Evolutionary conservation across 1,140 invertebrate genomes (phyloP), one percentile per base, ranked within the genome.

Genomic region (Megathymus violae): DNA sequence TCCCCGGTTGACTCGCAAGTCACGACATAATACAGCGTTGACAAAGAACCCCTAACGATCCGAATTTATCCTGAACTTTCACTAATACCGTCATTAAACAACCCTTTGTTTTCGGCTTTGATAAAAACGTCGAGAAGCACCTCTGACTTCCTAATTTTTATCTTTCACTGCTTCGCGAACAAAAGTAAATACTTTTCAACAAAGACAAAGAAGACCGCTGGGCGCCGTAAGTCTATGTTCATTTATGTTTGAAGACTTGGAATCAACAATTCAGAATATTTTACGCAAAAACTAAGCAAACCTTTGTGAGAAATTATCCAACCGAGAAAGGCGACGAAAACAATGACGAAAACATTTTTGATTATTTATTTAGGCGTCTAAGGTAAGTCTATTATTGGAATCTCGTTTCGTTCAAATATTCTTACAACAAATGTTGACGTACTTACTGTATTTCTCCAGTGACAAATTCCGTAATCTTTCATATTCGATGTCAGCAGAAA

Each of bases 31-130:
- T 82, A 86, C 74, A 84, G 68, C 74, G 67, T 64, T 78, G 78
- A 87, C 82, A 85, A 87, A 85, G 84, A 82, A 77, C 74, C 70
- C 71, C 72, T 86, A 88, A 88, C 77, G 85, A 87, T 75, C 71
- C 67, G 73, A 87, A 88, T 88, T 88, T 84, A 88, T 88, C 80
- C 82, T 79, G 80, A 85, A 87, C 85, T 88, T 84, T 86, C 80
- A 82, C 85, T 87, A 87, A 87, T 88, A 87, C 81, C 80, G 76
- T 80, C 84, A 88, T 88, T 88, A 85, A 85, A 88, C 84, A 88
- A 81, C 78, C 85, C 81, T 88, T 88, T 88, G 84, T 88, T 85
- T 86, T 74, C 72, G 71, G 66, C 84, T 82, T 86, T 88, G 85
- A 88, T 87, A 88, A 88, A 88, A 88, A 85, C 79, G 75, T 69